These are phyloP conservation scores for Hephaestus fuliginosus DNA, from an alignment of 2,797 vertebrate genomes.

Conservation along the genomic window DNA sequence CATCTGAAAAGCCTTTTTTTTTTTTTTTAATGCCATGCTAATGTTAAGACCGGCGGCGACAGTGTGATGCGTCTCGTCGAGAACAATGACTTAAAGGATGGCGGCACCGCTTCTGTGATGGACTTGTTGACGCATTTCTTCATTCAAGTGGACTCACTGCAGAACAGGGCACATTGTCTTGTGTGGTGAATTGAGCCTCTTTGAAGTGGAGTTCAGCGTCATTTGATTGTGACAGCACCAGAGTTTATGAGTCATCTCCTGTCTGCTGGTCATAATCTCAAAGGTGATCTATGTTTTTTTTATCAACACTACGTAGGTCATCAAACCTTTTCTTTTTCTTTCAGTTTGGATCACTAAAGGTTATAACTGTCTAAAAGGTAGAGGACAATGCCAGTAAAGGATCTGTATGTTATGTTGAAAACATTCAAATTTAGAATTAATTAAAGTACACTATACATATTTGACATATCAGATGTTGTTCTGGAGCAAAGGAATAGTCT, in stretches of 20 bases:
- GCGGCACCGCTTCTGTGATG: constrained; percentile 49
- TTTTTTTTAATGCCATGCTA: constrained; percentile 33
- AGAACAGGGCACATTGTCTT: constrained; percentile 84
- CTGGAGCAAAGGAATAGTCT: constrained; percentile 60
- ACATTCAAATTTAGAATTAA: constrained; percentile 73
- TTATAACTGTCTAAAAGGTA: constrained; percentile 77
- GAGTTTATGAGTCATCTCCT: constrained; percentile 53
- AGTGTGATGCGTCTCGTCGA: constrained; percentile 37
- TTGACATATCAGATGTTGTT: constrained; percentile 78
- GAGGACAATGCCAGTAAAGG: constrained; percentile 75
- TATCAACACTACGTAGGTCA: constrained; percentile 49
- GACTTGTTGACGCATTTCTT: constrained; percentile 51
- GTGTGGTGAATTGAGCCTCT: constrained; percentile 67
- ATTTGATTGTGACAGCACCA: constrained; percentile 63
- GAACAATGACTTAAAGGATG: constrained; percentile 32
- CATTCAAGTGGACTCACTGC: constrained; percentile 55
- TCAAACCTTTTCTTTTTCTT: constrained; percentile 34
- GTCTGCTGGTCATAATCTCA: constrained; percentile 62
- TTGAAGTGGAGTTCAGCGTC: constrained; percentile 64
- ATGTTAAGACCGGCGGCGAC: constrained; percentile 37
- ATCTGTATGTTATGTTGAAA: constrained; percentile 76
- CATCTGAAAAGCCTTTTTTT: constrained; percentile 33
- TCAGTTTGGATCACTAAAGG: constrained; percentile 57
- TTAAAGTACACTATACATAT: constrained; percentile 68
- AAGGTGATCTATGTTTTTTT: constrained; percentile 59